Evolutionary conservation across 2,113 vertebrate species (phyloP).

Genomic region (Amazona guildingii): DNA sequence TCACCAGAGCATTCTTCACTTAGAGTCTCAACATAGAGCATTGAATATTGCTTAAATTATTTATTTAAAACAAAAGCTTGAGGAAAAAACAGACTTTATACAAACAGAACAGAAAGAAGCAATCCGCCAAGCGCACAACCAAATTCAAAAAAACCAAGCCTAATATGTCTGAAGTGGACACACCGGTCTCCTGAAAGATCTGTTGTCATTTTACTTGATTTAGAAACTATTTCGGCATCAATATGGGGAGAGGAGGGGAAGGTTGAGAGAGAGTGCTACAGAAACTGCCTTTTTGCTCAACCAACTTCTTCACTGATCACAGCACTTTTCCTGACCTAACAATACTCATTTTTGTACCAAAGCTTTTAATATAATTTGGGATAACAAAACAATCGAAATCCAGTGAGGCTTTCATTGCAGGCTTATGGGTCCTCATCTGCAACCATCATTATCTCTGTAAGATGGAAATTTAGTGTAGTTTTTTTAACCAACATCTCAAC

Average conservation of each 20-base stretch:
- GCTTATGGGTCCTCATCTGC: not conserved
- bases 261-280: not conserved
- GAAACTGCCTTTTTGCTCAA: not conserved
- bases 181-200: not conserved
- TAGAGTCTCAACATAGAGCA: not conserved
- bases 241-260: not conserved
- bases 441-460: not conserved
- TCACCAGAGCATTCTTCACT: not conserved
- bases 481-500: not conserved
- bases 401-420: not conserved
- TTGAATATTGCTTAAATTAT: not conserved
- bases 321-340: not conserved
- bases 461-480: not conserved
- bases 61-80: not conserved
- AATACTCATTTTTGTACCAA: not conserved
- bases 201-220: not conserved
- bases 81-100: not conserved
- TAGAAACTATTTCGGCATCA: not conserved
- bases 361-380: not conserved
- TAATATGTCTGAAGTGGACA: not conserved
- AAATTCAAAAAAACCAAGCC: not conserved
- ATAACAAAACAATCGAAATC: not conserved
- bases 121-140: not conserved
- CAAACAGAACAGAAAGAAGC: not conserved
- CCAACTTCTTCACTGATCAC: not conserved